Percentiles rank a stretch among this genome's conserved stretches.
phyloP scores from a whole-genome alignment of 1,140 invertebrate genomes.

The Phymastichus coffea region DNA sequence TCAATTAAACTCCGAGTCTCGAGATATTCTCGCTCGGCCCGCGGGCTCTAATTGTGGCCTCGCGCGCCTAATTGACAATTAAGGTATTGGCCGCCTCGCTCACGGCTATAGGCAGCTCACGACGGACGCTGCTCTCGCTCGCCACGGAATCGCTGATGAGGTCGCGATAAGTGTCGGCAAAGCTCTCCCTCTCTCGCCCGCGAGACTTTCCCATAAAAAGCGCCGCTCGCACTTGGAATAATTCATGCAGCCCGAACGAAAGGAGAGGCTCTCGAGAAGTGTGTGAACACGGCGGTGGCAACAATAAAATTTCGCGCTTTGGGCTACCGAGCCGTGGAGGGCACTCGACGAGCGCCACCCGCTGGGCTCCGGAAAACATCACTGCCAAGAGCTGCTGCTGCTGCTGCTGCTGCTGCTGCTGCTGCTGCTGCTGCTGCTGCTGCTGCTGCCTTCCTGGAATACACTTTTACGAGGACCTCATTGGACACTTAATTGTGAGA shows the following conservation, averaged over 20 bases:
- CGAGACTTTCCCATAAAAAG: too few species aligned
- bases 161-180: too few species aligned
- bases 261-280: constrained; percentile 31
- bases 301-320: constrained; percentile 45
- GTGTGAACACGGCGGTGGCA: constrained; percentile 47
- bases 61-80: too few species aligned
- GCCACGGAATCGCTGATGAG: too few species aligned
- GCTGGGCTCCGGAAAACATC: constrained; percentile 14
- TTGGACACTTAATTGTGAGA: constrained; percentile 10
- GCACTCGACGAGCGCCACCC: constrained; percentile 36
- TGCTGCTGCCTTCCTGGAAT: neutral
- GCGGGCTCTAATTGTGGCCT: too few species aligned
- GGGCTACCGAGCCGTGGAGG: neutral
- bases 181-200: too few species aligned
- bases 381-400: too few species aligned
- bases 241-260: neutral
- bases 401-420: neutral
- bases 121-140: too few species aligned
- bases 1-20: too few species aligned
- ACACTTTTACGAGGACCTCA: neutral
- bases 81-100: too few species aligned
- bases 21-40: too few species aligned
- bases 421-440: neutral
- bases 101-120: too few species aligned
- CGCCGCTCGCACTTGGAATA: constrained; percentile 13